Base-by-base conservation (phyloP, 2,888 invertebrate species). In the Allolobophora icterica region DNA sequence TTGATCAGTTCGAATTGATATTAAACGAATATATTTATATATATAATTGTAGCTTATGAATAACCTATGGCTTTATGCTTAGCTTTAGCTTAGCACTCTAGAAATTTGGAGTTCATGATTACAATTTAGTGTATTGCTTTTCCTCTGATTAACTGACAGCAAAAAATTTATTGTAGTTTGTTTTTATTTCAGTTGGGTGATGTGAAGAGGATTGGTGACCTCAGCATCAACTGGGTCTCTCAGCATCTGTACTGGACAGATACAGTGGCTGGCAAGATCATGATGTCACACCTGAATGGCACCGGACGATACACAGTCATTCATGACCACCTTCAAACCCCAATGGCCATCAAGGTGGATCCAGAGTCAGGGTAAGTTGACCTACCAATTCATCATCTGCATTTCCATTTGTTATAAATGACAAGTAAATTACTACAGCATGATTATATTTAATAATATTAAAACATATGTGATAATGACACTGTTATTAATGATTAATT, bases 241-340 rank as follows among this genome's bases (percentile, higher is more conserved):
- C 93, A 94, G 30, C 95, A 95, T 92, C 94, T 96, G 35, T 96
- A 96, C 94, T 96, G 96, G 96, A 95, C 95, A 11, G 96, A 96
- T 93, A 95, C 95, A 84, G 95, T 58, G 84, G 91, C 71, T 84
- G 89, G 90, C 30, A 91, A 52, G 34, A 92, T 93, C 71, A 90
- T 90, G 91, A 91, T 91, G 91, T 52, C 89, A 33, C 87, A 90
- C 35, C 84, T 92, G 35, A 42, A 91, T 19, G 91, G 90, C 42
- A 90, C 42, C 19, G 89, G 34, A 13, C 45, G 89, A 19, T 34
- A 13, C 33, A 92, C 92, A 52, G 42, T 93, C 35, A 52, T 92
- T 30, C 34, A 89, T 45, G 90, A 87, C 40, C 91, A 93, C 91
- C 89, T 93, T 17, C 91, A 92, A n/a, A 87, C 90, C 35, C 92